Evolutionary conservation across 2,113 vertebrate genomes (phyloP), one percentile per base, ranked within the genome.

Genomic region (Blennius ocellaris): DNA sequence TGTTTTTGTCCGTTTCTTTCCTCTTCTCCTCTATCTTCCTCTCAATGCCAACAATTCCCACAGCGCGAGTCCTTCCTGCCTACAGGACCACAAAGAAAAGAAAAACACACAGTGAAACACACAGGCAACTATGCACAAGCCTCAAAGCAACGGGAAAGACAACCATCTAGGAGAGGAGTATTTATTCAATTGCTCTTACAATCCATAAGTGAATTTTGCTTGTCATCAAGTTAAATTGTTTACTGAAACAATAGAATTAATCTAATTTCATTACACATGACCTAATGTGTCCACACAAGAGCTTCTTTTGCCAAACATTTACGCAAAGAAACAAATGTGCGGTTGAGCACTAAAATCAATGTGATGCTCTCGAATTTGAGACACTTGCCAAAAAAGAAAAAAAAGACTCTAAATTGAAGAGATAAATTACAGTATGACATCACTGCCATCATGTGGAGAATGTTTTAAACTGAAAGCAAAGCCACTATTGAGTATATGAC

Each of bases 1-100:
- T 99, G 88, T 99, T 98, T 95, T 98, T 99, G 93, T 99, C 98
- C 0, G 95, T 98, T 92, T 99, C 98, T 94, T 98, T 99, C 91
- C 98, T 96, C 90, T 95, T 98, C 93, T 98, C 96, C 88, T 99
- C 97, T 61, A 99, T 92, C 86, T 99, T 99, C 90, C 97, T 95
- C 90, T 99, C 97, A 11, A 99, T 99, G 53, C 98, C 97, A 70
- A 99, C 96, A 92, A 99, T 99, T 80, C 98, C 98, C 72, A 96
- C 96, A 12, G 97, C 98, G 11, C 95, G 95, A 76, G 96, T 94
- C 94, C 94, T 97, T 96, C 96, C 96, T 93, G 95, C 74, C 97
- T 99, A 69, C 3, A 84, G 55, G 82, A 85, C 65, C 91, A 92
- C 50, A 85, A 71, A 84, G 83, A 89, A 93, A 91, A 92, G 87